These are phyloP conservation scores for Globicephala melas DNA, from an alignment of 2,113 vertebrate species.

Conservation along the genomic window DNA sequence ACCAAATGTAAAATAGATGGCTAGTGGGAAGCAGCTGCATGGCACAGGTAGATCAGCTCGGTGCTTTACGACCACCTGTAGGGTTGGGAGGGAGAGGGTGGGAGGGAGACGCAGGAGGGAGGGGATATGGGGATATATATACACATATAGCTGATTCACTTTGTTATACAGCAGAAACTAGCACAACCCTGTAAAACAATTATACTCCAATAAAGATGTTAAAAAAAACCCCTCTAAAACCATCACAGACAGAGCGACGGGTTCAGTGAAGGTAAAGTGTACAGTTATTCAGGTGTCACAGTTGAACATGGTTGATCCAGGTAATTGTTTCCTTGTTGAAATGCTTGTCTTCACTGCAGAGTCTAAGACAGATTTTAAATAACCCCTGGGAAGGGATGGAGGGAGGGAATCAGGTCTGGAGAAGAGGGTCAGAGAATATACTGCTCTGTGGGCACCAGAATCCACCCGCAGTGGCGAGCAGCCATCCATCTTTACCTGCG, in stretches of 20 bases:
- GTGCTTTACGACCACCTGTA: too few relatives aligned
- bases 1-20: too few relatives aligned
- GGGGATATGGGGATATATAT: too few relatives aligned
- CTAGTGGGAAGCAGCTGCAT: too few relatives aligned
- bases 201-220: too few relatives aligned
- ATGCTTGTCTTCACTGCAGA: constrained; percentile 48
- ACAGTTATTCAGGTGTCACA: constrained; percentile 56
- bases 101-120: too few relatives aligned
- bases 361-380: constrained; percentile 63
- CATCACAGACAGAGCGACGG: constrained; percentile 48
- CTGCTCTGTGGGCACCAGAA: neutral
- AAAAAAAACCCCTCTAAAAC: neutral
- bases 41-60: too few relatives aligned
- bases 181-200: too few relatives aligned
- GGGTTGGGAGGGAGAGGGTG: too few relatives aligned
- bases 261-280: neutral
- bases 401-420: neutral
- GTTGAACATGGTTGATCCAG: neutral
- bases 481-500: rapidly evolving
- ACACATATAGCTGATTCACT: too few relatives aligned
- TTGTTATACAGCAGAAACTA: too few relatives aligned
- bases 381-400: neutral
- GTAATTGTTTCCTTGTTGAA: constrained; percentile 4
- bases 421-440: neutral
- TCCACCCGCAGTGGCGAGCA: rapidly evolving